These are phyloP conservation scores for Syrmaticus mikado DNA, from an alignment of 2,113 vertebrate genomes.

Conservation along the genomic window DNA sequence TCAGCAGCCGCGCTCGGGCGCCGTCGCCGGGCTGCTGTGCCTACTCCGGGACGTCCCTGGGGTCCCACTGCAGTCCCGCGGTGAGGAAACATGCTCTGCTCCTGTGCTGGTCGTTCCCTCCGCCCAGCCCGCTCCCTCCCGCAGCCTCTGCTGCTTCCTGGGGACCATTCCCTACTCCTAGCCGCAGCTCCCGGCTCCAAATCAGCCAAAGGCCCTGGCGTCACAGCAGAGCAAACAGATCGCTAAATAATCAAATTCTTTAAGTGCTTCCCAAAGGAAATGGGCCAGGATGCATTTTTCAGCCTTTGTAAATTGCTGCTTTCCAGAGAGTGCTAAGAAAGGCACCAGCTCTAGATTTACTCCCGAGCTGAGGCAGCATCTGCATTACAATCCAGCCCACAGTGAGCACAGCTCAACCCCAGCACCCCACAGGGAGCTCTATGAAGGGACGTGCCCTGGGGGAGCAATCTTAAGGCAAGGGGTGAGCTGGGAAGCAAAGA, in stretches of 20 bases:
- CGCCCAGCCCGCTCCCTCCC: neutral
- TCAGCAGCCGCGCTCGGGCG: neutral
- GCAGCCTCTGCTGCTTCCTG: neutral
- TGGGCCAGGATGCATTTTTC: fast-evolving
- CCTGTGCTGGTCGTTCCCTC: neutral
- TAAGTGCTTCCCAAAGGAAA: neutral
- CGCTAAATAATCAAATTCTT: fast-evolving
- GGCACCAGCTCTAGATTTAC: neutral
- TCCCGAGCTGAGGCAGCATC: neutral
- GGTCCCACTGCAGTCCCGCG: neutral
- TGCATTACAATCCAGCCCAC: fast-evolving
- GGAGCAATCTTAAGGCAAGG: neutral
- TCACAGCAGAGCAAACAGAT: neutral
- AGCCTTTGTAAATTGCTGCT: fast-evolving
- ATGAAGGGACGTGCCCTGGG: neutral
- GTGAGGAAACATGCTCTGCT: fast-evolving
- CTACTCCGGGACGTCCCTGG: neutral
- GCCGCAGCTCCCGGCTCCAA: neutral
- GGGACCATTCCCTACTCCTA: neutral
- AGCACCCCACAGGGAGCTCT: fast-evolving
- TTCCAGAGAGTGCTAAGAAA: neutral
- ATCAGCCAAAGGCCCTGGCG: fast-evolving
- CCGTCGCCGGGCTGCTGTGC: fast-evolving
- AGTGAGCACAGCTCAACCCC: fast-evolving
- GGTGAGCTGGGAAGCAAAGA: neutral